These are phyloP conservation scores for Astropecten irregularis DNA, from an alignment of 53 echinoderm and acorn worm genomes.

Conservation along the genomic window DNA sequence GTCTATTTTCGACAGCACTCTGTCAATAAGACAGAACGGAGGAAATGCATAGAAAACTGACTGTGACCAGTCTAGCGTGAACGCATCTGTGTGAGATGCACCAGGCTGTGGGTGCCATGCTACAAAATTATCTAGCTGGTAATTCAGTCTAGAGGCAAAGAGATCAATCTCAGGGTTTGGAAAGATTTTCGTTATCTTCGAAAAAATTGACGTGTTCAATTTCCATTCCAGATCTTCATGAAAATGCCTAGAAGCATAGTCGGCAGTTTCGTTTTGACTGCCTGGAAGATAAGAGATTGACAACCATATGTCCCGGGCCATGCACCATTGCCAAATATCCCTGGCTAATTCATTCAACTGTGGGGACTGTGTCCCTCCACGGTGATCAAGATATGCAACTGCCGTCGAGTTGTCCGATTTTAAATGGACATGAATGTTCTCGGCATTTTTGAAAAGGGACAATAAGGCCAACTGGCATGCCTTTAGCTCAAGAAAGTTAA, in stretches of 20 bases:
- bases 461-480: constrained; percentile 20
- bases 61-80: constrained; percentile 42
- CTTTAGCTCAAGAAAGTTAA: constrained; percentile 13
- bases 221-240: constrained; percentile 38
- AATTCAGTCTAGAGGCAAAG: constrained; percentile 62
- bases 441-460: neutral
- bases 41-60: constrained; percentile 21
- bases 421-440: neutral
- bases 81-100: constrained; percentile 42
- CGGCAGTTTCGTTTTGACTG: neutral
- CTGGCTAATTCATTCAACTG: neutral
- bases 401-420: constrained; percentile 15
- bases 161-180: constrained; percentile 38
- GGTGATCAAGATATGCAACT: neutral
- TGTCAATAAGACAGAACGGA: constrained; percentile 7
- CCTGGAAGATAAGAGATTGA: constrained; percentile 35
- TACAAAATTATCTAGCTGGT: constrained; percentile 28
- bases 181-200: neutral
- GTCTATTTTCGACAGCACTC: neutral
- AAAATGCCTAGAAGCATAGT: constrained; percentile 39
- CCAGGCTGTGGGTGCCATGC: constrained; percentile 54
- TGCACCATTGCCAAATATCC: constrained; percentile 53
- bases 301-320: constrained; percentile 13
- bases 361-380: constrained; percentile 29
- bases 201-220: constrained; percentile 6